Base-by-base conservation (phyloP, 2,113 vertebrate species). In the Syngnathoides biaculeatus region DNA sequence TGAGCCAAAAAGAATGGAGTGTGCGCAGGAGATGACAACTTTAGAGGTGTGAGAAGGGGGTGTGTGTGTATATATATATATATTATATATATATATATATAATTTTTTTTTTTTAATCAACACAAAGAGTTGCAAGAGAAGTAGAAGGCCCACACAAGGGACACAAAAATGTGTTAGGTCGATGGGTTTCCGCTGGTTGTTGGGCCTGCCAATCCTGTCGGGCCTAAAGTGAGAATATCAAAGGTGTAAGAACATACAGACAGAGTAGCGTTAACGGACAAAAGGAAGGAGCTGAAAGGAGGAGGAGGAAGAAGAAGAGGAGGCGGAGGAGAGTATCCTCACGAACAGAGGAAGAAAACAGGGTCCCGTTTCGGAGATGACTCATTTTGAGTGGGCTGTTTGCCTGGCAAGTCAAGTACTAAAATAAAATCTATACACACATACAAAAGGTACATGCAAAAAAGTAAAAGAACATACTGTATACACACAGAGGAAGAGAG, bases 361-460 rank as follows among this genome's bases (percentile, higher is more conserved):
- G 64, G 72, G 74, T 74, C 80, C 62, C 76, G 60, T 77, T 85
- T 88, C 84, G 77, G 68, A 79, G 71, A 87, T 88, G 88, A 92
- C 79, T 92, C 91, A 90, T 68, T 61, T 47, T 77, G 77, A 88
- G 87, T 88, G 87, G 88, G 90, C 85, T 70, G 89, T 78, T 89
- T 77, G 76, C 87, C 79, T 85, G 84, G 82, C 79, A 75, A 87
- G 80, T 78, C 79, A 75, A 87, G 80, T 78, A 86, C 81, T 84
- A 80, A 88, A 88, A 89, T 89, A 89, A 67, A 80, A 83, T 72
- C 70, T 58, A 55, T 80, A 78, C 69, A 71, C 80, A 85, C 11
- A 48, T 14, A 50, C 27, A 76, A 79, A 86, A 79, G 52, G 52
- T 11, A n/a, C n/a, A n/a, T n/a, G 52, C 0, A 72, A 42, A 76